Evolutionary conservation across 1,140 invertebrate species (phyloP).

Genomic region (Bombus superbus): DNA sequence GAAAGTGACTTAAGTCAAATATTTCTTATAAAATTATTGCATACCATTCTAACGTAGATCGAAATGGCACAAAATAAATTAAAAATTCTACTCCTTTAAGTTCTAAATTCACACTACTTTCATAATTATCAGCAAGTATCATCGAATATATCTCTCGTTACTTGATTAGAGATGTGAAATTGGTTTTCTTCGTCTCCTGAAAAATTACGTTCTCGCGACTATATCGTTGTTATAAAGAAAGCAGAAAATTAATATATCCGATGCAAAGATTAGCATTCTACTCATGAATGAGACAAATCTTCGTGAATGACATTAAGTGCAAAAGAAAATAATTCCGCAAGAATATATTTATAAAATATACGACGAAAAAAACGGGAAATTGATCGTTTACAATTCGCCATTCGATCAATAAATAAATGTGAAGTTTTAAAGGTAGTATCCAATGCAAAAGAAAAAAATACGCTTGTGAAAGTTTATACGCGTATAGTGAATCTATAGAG

Average conservation of each 20-base stretch:
- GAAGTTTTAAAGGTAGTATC: background rate
- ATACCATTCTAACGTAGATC: too few relatives aligned
- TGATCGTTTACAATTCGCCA: background rate
- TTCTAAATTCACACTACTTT: too few relatives aligned
- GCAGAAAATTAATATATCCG: background rate
- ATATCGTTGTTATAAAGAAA: background rate
- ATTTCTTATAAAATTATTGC: too few relatives aligned
- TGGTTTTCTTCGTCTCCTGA: background rate
- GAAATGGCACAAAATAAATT: too few relatives aligned
- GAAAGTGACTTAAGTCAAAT: too few relatives aligned
- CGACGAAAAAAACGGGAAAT: background rate
- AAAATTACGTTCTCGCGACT: too few relatives aligned
- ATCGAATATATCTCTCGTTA: too few relatives aligned
- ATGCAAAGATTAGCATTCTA: background rate
- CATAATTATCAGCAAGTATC: too few relatives aligned
- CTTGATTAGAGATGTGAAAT: background rate
- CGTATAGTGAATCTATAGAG: background rate
- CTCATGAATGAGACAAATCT: background rate
- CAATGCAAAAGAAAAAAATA: background rate
- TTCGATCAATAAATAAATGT: background rate
- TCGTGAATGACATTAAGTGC: background rate
- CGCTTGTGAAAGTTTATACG: background rate
- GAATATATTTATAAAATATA: background rate
- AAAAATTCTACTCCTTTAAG: too few relatives aligned
- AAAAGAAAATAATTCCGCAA: background rate